These are phyloP conservation scores for Euura lappo DNA, from an alignment of 1,140 invertebrate species.

Conservation along the genomic window DNA sequence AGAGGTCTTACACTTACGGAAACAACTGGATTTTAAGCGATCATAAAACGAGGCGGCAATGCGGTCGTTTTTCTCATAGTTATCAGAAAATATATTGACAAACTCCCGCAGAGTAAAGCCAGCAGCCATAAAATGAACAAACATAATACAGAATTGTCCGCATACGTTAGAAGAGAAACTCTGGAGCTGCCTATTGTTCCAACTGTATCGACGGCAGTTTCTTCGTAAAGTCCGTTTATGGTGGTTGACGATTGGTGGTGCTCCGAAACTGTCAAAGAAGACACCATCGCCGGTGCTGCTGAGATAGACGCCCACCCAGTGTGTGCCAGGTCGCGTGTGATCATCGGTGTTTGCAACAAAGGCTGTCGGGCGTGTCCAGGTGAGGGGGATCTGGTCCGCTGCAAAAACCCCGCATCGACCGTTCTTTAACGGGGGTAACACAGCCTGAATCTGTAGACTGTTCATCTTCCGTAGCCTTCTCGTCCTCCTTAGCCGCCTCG, in stretches of 20 bases:
- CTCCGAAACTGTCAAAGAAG: conserved; percentile 26
- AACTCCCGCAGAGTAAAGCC: background rate
- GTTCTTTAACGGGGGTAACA: background rate
- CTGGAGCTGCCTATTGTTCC: conserved; percentile 10
- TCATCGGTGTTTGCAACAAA: conserved; percentile 23
- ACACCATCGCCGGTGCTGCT: conserved; percentile 18
- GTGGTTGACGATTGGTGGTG: conserved; percentile 20
- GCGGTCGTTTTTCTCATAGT: too few relatives aligned
- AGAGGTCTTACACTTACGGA: too few relatives aligned
- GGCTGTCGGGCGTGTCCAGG: conserved; percentile 14
- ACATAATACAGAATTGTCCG: conserved; percentile 24
- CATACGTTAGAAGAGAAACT: conserved; percentile 12
- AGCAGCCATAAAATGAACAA: conserved; percentile 22
- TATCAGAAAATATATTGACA: too few relatives aligned
- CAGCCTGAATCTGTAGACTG: conserved; percentile 10
- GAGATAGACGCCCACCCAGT: conserved; percentile 25
- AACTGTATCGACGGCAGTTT: conserved; percentile 19
- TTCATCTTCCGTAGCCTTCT: conserved; percentile 6
- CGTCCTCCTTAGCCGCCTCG: background rate
- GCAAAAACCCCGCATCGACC: conserved; percentile 16
- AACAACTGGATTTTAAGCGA: too few relatives aligned
- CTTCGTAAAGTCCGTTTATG: conserved; percentile 16
- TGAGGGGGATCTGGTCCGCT: conserved; percentile 20
- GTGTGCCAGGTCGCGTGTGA: conserved; percentile 20
- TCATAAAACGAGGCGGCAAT: too few relatives aligned